Evolutionary conservation across 2,113 vertebrate genomes (phyloP).

Genomic region (Hystrix brachyura): DNA sequence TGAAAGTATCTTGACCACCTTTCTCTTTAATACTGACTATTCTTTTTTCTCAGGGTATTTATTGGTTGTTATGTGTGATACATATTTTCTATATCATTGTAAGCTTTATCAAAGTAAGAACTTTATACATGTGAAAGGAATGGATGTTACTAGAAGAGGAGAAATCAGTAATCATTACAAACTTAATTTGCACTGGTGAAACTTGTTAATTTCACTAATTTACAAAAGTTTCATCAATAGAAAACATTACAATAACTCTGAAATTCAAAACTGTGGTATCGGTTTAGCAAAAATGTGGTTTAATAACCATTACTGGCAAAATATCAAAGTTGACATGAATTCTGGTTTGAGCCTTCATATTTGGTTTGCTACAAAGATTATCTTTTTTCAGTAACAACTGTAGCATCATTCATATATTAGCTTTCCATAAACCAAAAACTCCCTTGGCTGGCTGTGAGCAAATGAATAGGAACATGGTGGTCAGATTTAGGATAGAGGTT

Average conservation of each 20-base stretch:
- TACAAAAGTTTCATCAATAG: not conserved
- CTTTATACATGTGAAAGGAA: not conserved
- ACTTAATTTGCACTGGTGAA: not conserved
- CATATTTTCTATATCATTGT: not conserved
- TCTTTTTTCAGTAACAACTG: not conserved
- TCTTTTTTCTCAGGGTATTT: not conserved
- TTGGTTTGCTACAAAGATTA: not conserved
- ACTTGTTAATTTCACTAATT: not conserved
- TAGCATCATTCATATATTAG: not conserved
- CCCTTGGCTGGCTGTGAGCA: not conserved
- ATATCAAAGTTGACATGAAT: not conserved
- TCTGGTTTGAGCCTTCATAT: not conserved
- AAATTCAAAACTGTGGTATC: not conserved
- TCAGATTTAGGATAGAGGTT: not conserved
- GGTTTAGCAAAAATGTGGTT: not conserved
- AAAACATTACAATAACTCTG: not conserved
- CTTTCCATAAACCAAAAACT: not conserved
- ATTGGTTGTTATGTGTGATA: not conserved
- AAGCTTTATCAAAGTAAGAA: not conserved
- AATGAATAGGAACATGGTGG: not conserved
- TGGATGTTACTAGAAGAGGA: not conserved
- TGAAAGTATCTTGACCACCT: not conserved
- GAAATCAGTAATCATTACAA: not conserved
- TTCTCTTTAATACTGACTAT: not conserved
- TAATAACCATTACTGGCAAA: not conserved